These are phyloP conservation scores for Dysidea cf. avara DNA, from an alignment of 37 sponge, comb jelly and placozoan species.

Conservation along the genomic window DNA sequence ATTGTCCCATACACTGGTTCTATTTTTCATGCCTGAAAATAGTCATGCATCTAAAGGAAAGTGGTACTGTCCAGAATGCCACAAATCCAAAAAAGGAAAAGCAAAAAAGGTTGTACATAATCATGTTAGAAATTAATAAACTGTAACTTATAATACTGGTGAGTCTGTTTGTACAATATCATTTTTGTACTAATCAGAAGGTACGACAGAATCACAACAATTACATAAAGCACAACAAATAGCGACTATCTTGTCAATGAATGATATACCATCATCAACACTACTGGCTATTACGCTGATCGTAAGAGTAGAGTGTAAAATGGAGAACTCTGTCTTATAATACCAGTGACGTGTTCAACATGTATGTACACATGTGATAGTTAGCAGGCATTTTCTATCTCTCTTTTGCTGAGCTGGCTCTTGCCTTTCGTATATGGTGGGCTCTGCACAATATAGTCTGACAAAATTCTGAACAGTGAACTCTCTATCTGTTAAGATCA, in stretches of 20 bases:
- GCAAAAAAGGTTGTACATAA: too few species aligned
- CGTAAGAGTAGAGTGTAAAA: too few species aligned
- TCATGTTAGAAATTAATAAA: too few species aligned
- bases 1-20: too few species aligned
- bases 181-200: not conserved
- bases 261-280: not conserved
- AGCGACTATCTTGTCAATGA: slow-evolving; percentile 42
- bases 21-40: too few species aligned
- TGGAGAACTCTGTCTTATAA: slow-evolving; percentile 9
- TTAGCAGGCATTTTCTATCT: slow-evolving; percentile 23
- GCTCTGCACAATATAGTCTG: slow-evolving; percentile 16
- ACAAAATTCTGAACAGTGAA: slow-evolving; percentile 27
- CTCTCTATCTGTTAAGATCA: slow-evolving; percentile 37
- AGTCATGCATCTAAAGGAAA: too few species aligned
- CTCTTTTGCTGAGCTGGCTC: slow-evolving; percentile 25
- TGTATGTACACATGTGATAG: slow-evolving; percentile 32
- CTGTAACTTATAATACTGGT: too few species aligned
- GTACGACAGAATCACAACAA: slow-evolving; percentile 30
- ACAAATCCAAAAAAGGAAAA: too few species aligned
- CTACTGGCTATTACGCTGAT: too few species aligned
- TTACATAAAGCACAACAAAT: slow-evolving; percentile 34
- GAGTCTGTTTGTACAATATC: too few species aligned
- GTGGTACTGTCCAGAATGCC: too few species aligned
- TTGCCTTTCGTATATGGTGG: slow-evolving; percentile 50
- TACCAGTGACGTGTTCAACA: slow-evolving; percentile 47